A percentile compares a stretch with the other conserved stretches of the same genome.
Evolutionary conservation across 2,888 invertebrate species (phyloP).

Genomic region (Melolontha melolontha): DNA sequence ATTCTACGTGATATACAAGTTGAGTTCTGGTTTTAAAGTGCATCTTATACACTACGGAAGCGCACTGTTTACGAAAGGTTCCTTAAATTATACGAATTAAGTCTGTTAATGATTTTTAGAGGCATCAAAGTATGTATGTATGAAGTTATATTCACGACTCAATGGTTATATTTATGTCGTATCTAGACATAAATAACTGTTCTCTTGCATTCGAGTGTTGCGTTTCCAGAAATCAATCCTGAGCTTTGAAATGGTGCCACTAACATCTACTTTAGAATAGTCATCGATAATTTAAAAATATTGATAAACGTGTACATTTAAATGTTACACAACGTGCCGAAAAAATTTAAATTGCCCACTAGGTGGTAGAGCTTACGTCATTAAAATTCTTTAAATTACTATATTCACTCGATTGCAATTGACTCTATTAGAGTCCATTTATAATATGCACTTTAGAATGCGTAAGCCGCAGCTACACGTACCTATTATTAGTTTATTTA

Average conservation of each 20-base stretch:
- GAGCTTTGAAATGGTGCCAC: neutral
- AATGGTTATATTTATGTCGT: slow-evolving; percentile 1
- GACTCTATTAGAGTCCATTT: slow-evolving; percentile 8
- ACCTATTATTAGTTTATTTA: too few relatives aligned
- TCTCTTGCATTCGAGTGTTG: too few relatives aligned
- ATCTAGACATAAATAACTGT: slow-evolving; percentile 1
- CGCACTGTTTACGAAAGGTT: slow-evolving; percentile 9
- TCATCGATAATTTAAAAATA: slow-evolving; percentile 5
- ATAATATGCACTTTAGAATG: slow-evolving; percentile 10
- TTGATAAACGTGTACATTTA: neutral
- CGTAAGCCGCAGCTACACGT: neutral
- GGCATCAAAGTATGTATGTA: slow-evolving; percentile 9
- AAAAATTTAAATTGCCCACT: neutral
- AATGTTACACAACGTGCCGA: slow-evolving; percentile 5
- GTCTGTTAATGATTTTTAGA: slow-evolving; percentile 4
- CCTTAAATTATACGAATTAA: slow-evolving; percentile 11
- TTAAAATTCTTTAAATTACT: slow-evolving; percentile 26
- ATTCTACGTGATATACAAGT: neutral
- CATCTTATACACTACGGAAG: slow-evolving; percentile 2
- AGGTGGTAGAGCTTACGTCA: slow-evolving; percentile 17
- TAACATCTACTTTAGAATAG: slow-evolving; percentile 9
- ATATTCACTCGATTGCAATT: slow-evolving; percentile 19
- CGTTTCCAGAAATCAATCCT: too few relatives aligned
- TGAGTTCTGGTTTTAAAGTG: neutral
- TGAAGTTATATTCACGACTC: slow-evolving; percentile 8